Evolutionary conservation across 2,888 invertebrate species (phyloP), one percentile per base, ranked within the genome.

Genomic region (Athetis lepigone): DNA sequence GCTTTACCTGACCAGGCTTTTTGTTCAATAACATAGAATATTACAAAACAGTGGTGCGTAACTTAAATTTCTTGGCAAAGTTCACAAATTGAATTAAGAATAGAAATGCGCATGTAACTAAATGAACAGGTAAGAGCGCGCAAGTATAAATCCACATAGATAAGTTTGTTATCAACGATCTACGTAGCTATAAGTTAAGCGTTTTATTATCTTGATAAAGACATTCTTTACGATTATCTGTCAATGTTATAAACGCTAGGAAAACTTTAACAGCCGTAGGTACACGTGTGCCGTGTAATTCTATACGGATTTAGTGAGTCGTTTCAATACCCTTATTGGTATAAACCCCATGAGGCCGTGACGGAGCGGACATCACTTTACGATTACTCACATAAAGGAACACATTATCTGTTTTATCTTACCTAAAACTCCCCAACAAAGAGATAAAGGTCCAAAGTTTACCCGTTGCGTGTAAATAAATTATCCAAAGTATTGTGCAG

Each of bases 401-500:
- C 90, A 88, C 90, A 92, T 93, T 93, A 93, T 92, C 92, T 88
- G 83, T 88, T 91, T 93, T 93, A 94, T 93, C 92, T 88, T 86
- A 88, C 88, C 90, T 90, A 87, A 91, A 92, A 88, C 82, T 85
- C 80, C 86, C 87, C 84, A 88, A 92, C 92, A 93, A 92, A 91
- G 89, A 91, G 90, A 94, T 94, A 94, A 93, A 93, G 89, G 88
- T 85, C 84, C 82, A 85, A 84, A 87, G 89, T 92, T 90, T 89
- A 88, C 87, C 83, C 86, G 88, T 86, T 77, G 70, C 79, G 86
- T 90, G 90, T 93, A 93, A 92, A 95, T 94, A 94, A 92, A 94
- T 93, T 93, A 93, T 91, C 84, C 86, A 56, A 80, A 81, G 85
- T 87, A 91, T 91, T 93, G 92, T 92, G 81, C 75, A 76, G 78